Conservation (phyloP, 2,113 vertebrate genomes). For the Eidolon helvum region DNA sequence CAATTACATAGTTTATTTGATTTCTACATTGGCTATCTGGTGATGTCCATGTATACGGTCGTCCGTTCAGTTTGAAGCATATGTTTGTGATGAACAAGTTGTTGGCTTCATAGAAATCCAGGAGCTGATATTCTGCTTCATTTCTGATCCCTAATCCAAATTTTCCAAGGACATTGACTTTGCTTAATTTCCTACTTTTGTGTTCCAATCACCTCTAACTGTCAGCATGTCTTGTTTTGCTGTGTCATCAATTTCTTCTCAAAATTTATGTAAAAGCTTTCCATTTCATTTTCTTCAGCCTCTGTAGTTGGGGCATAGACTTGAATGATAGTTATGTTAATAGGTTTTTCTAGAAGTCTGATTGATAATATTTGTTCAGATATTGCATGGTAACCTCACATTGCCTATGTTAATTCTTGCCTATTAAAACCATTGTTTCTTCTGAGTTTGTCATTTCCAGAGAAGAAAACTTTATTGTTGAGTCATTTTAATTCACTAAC, state of each 20-base stretch:
- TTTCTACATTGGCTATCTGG: background rate
- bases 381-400: background rate
- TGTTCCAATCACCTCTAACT: background rate
- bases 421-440: background rate
- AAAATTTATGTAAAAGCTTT: background rate
- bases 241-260: background rate
- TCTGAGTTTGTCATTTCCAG: background rate
- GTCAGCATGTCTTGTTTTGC: background rate
- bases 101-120: background rate
- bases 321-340: background rate
- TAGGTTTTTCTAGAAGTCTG: background rate
- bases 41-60: background rate
- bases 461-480: background rate
- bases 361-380: background rate
- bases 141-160: background rate
- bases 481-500: background rate
- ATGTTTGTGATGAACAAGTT: background rate
- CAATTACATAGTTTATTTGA: background rate
- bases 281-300: background rate
- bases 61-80: background rate
- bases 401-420: background rate
- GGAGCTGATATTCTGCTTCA: background rate
- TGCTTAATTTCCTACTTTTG: background rate
- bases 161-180: background rate
- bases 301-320: background rate